These are phyloP conservation scores for Kradibia gibbosae DNA, from an alignment of 1,140 invertebrate species.

Conservation along the genomic window DNA sequence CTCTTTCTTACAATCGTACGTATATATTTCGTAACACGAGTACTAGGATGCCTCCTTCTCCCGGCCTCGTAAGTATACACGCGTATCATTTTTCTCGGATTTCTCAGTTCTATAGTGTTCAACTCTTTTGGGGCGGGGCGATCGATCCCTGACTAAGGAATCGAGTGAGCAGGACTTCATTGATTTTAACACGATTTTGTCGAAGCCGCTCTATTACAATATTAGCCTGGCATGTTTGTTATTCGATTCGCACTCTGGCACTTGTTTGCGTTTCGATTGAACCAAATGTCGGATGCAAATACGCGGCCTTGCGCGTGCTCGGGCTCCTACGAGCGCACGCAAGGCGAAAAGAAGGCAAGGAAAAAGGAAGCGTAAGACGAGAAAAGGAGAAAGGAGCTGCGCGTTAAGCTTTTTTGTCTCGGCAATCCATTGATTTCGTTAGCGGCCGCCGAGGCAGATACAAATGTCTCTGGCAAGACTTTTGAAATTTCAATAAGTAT, in stretches of 20 bases:
- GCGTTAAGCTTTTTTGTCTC: neutral
- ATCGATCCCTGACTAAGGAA: conserved; percentile 1
- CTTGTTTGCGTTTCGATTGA: neutral
- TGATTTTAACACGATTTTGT: neutral
- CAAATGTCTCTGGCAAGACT: neutral
- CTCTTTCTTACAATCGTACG: conserved; percentile 31
- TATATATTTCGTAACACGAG: conserved; percentile 41
- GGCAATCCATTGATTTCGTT: neutral
- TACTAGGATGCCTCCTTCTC: conserved; percentile 40
- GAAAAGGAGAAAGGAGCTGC: neutral
- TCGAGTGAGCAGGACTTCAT: neutral
- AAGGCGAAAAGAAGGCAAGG: neutral
- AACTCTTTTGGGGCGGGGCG: neutral
- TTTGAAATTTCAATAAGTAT: neutral
- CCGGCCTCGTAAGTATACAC: neutral
- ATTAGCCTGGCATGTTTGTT: neutral
- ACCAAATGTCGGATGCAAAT: neutral
- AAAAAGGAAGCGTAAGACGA: neutral
- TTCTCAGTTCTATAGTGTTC: neutral
- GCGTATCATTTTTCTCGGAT: conserved; percentile 14
- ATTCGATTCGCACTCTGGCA: neutral
- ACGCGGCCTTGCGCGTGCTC: neutral
- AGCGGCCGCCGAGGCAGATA: neutral
- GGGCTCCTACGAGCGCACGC: neutral
- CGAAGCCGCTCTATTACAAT: neutral